phyloP scores from a whole-genome alignment of 2,888 invertebrate genomes.

The Lacanobia oleracea region DNA sequence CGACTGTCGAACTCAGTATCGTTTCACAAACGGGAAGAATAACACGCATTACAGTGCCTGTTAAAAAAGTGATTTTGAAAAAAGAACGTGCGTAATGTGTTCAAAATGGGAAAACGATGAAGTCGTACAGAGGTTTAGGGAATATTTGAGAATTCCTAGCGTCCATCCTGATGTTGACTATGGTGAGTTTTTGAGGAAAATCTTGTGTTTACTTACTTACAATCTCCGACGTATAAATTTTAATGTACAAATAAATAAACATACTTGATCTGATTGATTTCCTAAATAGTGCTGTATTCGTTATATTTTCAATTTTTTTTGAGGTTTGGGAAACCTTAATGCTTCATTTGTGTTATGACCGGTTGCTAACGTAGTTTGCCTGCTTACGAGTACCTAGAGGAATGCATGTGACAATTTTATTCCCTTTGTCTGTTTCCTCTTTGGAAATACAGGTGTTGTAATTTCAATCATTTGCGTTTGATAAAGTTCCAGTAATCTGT shows the following conservation, averaged over 20 bases:
- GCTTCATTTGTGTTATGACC: too few relatives aligned
- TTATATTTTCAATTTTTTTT: neutral
- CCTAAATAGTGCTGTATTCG: neutral
- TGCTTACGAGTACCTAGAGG: too few relatives aligned
- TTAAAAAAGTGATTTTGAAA: slow-evolving; percentile 14
- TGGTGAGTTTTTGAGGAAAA: slow-evolving; percentile 89
- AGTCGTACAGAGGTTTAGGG: slow-evolving; percentile 94
- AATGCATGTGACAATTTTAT: too few relatives aligned
- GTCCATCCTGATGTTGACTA: slow-evolving; percentile 97
- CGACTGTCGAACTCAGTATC: slow-evolving; percentile 26
- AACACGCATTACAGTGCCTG: slow-evolving; percentile 8
- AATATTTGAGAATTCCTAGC: slow-evolving; percentile 96
- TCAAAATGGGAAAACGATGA: slow-evolving; percentile 84
- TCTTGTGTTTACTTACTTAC: neutral
- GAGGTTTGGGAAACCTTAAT: too few relatives aligned
- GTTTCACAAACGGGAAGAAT: neutral
- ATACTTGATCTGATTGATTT: neutral
- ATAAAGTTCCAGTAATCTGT: too few relatives aligned
- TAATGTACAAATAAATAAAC: too few relatives aligned
- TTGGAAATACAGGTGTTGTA: too few relatives aligned
- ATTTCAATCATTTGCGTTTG: too few relatives aligned
- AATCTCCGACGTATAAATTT: neutral
- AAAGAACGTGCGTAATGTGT: slow-evolving; percentile 55
- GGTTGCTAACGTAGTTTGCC: too few relatives aligned
- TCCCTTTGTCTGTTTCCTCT: too few relatives aligned